A percentile compares a stretch with the other conserved stretches of the same genome.
Evolutionary conservation across 2,888 invertebrate species (phyloP).

Genomic region (Periphyllus acericola): DNA sequence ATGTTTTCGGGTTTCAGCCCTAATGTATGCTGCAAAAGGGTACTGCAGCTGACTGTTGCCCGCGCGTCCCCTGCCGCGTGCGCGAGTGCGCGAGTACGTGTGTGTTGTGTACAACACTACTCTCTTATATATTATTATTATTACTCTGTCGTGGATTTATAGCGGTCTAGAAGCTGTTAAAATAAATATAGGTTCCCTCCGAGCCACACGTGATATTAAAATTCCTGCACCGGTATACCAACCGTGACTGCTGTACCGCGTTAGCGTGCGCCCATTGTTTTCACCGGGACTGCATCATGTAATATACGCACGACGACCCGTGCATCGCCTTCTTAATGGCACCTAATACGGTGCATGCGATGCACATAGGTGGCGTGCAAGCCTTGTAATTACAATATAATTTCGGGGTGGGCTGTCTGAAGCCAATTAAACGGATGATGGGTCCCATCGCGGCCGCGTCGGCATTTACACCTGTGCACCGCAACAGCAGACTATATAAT

Average conservation of each 20-base stretch:
- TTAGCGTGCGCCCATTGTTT: constrained; percentile 15
- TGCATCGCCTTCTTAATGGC: not conserved
- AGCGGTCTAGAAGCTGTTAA: constrained; percentile 47
- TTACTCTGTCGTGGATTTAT: constrained; percentile 29
- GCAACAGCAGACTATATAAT: not conserved
- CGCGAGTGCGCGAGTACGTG: too few relatives aligned
- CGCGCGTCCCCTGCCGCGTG: too few relatives aligned
- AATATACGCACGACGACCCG: not conserved
- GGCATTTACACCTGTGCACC: constrained; percentile 29
- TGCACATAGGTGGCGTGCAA: not conserved
- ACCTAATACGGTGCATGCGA: not conserved
- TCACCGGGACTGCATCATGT: not conserved
- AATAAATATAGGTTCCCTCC: constrained; percentile 25
- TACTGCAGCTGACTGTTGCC: too few relatives aligned
- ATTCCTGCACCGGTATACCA: constrained; percentile 24
- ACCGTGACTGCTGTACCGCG: constrained; percentile 34
- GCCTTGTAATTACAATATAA: constrained; percentile 52
- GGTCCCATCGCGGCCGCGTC: not conserved
- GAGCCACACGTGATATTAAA: constrained; percentile 1
- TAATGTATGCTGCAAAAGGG: too few relatives aligned
- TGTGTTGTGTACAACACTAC: not conserved
- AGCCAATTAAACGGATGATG: constrained; percentile 54
- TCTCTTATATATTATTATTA: not conserved
- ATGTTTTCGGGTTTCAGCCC: too few relatives aligned
- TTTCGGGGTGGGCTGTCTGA: constrained; percentile 39